Base-by-base conservation (phyloP, 35 echinoderm and acorn worm species). In the Nesometra sesokonis region DNA sequence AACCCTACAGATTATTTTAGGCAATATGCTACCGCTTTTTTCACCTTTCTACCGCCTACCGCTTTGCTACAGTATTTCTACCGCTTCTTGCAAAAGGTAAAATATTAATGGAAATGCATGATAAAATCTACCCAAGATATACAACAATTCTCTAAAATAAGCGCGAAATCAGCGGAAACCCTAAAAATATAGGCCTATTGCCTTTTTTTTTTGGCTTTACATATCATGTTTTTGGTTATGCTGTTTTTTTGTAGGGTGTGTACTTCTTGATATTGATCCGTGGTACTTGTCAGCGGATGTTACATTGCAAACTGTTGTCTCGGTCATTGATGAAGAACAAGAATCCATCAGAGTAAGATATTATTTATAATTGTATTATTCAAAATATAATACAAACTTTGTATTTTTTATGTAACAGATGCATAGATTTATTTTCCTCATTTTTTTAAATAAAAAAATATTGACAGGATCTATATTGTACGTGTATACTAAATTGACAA, bases 201-300 rank as follows among this genome's bases (percentile, higher is more conserved):
- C 13, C 13, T 13, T n/a, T 15, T 15, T 67, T 13, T 30, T 30
- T 43, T 43, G 32, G 23, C 23, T 8, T 78, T 30, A 78, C 4
- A 5, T 5, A 30, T 78, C 5, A 27, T 33, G 77, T 78, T 32
- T 67, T 5, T 85, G 8, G n/a, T 86, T 29, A 23, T 29, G 17
- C 11, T 36, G 5, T 86, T 3, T 30, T 33, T 15, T 77, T 80
- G 38, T 47, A 93, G 91, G 79, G 35, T 91, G 90, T 87, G 52
- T 13, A 2, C 46, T 76, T 3, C 19, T 34, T 77, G 90, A 89
- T 36, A 43, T 91, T 17, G 82, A 78, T 30, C 87, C 84, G 0
- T 91, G 90, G 86, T 82, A 86, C 77, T 57, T 95, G 8, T 82
- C 40, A 21, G 87, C 90, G 77, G 93, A 89, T 87, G 46, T 95